These are phyloP conservation scores for Lasioglossum morio DNA, from an alignment of 2,888 invertebrate species.

Conservation along the genomic window DNA sequence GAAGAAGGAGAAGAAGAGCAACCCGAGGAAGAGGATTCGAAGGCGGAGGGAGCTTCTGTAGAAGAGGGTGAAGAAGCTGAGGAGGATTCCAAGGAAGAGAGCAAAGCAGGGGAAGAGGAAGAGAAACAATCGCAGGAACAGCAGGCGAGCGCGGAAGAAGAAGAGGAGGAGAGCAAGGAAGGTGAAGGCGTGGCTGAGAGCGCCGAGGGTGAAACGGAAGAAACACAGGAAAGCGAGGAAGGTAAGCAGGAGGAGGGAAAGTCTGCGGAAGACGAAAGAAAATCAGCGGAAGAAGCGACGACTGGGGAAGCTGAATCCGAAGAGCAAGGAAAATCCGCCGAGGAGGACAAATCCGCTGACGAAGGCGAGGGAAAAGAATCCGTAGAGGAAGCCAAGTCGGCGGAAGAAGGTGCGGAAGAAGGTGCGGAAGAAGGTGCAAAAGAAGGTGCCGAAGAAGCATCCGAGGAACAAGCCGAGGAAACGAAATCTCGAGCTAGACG, in stretches of 20 bases:
- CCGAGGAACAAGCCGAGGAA: slow-evolving; percentile 43
- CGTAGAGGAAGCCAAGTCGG: slow-evolving; percentile 48
- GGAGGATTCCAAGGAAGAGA: slow-evolving; percentile 58
- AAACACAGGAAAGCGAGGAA: slow-evolving; percentile 48
- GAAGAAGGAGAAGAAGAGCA: slow-evolving; percentile 60
- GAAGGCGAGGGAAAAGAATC: slow-evolving; percentile 57
- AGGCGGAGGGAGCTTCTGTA: slow-evolving; percentile 58
- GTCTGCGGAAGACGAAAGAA: slow-evolving; percentile 57
- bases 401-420: slow-evolving; percentile 47
- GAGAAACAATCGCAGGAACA: slow-evolving; percentile 64
- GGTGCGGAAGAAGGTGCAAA: slow-evolving; percentile 42
- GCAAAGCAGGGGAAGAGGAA: slow-evolving; percentile 65
- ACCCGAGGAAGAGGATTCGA: slow-evolving; percentile 57
- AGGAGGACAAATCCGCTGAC: slow-evolving; percentile 34
- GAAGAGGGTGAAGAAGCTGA: slow-evolving; percentile 63
- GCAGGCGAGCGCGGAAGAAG: slow-evolving; percentile 63
- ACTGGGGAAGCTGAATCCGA: slow-evolving; percentile 36
- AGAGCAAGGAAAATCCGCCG: slow-evolving; percentile 39
- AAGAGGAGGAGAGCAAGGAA: slow-evolving; percentile 53
- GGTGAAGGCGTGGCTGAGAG: slow-evolving; percentile 49
- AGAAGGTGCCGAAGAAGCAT: slow-evolving; percentile 45
- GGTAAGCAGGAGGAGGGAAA: slow-evolving; percentile 33
- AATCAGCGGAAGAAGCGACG: slow-evolving; percentile 47
- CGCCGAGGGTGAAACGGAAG: slow-evolving; percentile 50
- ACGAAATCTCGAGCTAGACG: slow-evolving; percentile 55